Percentiles rank a stretch among this genome's conserved stretches.
Evolutionary conservation across 2,888 invertebrate species (phyloP).

Genomic region (Thereva unica): DNA sequence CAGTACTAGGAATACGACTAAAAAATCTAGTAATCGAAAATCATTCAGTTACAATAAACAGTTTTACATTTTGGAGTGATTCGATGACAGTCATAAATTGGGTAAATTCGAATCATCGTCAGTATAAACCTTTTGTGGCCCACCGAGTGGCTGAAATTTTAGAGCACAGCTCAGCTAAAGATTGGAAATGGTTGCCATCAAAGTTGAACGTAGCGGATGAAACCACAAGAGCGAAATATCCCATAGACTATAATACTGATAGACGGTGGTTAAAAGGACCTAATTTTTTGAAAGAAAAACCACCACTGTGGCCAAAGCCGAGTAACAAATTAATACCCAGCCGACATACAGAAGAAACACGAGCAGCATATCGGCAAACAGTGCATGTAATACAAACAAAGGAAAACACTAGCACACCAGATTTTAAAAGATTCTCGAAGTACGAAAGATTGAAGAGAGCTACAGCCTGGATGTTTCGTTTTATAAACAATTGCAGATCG

Average conservation of each 20-base stretch:
- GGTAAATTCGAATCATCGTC: conserved; percentile 35
- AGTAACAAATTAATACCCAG: no score
- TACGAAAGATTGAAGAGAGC: no score
- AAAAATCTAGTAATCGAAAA: background rate
- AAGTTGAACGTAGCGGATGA: conserved; percentile 9
- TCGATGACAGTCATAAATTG: conserved; percentile 35
- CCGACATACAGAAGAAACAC: background rate
- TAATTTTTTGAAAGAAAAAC: conserved; percentile 1
- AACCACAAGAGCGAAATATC: background rate
- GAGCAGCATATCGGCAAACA: background rate
- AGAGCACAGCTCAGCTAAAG: background rate
- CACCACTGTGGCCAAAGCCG: background rate
- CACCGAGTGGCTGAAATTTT: conserved; percentile 15
- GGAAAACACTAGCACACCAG: no score
- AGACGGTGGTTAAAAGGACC: conserved; percentile 14
- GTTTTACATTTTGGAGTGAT: conserved; percentile 32
- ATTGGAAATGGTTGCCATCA: background rate
- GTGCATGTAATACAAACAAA: no score
- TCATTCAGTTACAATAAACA: background rate
- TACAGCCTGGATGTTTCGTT: no score
- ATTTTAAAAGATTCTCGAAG: no score
- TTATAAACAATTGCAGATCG: no score
- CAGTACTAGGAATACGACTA: background rate
- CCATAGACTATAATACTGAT: background rate
- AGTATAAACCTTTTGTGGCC: conserved; percentile 38